Base-by-base conservation (phyloP, 2,797 vertebrate species). In the Diplodus puntazzo region DNA sequence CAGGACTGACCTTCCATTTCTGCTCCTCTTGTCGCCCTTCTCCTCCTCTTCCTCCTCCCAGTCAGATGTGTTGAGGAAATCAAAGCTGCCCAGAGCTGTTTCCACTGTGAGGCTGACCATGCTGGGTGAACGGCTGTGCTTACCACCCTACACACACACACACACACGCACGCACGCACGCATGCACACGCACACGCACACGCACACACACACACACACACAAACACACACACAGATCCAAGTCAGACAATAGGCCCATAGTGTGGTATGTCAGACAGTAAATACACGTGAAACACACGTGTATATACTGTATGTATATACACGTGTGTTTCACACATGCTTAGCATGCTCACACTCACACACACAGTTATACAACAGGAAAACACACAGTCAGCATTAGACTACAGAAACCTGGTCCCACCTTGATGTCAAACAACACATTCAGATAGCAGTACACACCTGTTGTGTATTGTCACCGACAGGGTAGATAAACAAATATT, bases 11-110 rank as follows among this genome's bases (percentile, higher is more conserved):
- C 94, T 95, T 84, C 83, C 66, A 21, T 77, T 85, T 60, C 70
- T 77, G 14, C 42, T 91, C 69, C 20, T 85, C 70, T 42, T 92
- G 43, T 77, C 81, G 0, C 61, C 68, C 21, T 77, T 83, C 46
- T 84, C 92, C 30, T 94, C 89, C 2, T 92, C 83, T 87, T 96
- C 90, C 34, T 98, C 96, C 14, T 98, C 97, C 71, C 94, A 92
- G 80, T 98, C 97, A 0, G 96, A 96, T 6, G 92, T 93, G 84
- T 98, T 96, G 81, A 99, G 97, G 90, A 99, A 99, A 89, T 97
- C 97, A 77, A 99, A 99, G 91, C 98, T 99, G 89, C 97, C 97
- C 71, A 99, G 94, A 0, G 97, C 98, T 0, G 97, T 97, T 83
- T 99, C 97, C 81, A 99, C 97, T 0, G 97, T 96, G 83, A 99